Conservation (phyloP, 2,888 invertebrate genomes). For the Drosophila limbata region DNA sequence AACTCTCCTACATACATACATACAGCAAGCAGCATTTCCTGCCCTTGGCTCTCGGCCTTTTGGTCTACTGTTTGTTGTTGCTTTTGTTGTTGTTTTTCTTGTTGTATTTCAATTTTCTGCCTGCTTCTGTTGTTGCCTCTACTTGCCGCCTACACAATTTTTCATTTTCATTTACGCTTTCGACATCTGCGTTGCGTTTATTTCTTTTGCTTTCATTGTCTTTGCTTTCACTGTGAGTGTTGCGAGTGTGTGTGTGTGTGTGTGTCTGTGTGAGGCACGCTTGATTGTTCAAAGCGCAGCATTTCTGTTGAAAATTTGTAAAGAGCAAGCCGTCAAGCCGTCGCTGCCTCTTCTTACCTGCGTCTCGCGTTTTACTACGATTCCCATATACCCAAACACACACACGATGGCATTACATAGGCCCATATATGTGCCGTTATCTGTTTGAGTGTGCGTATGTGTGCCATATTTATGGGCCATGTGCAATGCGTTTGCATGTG, state of each 20-base stretch:
- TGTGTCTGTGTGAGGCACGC: conserved; percentile 46
- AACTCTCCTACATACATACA: conserved; percentile 38
- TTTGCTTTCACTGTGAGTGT: conserved; percentile 25
- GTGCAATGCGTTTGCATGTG: conserved; percentile 49
- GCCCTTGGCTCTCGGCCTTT: conserved; percentile 16
- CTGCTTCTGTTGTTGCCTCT: conserved; percentile 27
- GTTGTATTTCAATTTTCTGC: conserved; percentile 49
- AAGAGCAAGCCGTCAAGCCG: conserved; percentile 58
- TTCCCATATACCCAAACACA: conserved; percentile 27
- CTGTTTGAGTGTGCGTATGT: conserved; percentile 35
- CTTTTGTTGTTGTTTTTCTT: conserved; percentile 35
- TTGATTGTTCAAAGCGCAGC: conserved; percentile 77
- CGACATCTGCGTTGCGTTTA: conserved; percentile 62
- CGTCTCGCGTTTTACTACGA: conserved; percentile 67
- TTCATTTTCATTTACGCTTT: conserved; percentile 73
- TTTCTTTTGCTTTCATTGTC: conserved; percentile 52
- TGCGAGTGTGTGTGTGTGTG: conserved; percentile 19
- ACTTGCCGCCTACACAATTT: conserved; percentile 49
- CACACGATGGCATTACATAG: conserved; percentile 19
- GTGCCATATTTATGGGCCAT: conserved; percentile 73
- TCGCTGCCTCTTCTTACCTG: conserved; percentile 57
- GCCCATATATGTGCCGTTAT: conserved; percentile 22
- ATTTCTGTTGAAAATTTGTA: conserved; percentile 72
- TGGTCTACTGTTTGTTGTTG: conserved; percentile 10
- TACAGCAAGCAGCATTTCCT: conserved; percentile 48